These are phyloP conservation scores for Salvator merianae DNA, from an alignment of 2,113 vertebrate genomes.

Conservation along the genomic window DNA sequence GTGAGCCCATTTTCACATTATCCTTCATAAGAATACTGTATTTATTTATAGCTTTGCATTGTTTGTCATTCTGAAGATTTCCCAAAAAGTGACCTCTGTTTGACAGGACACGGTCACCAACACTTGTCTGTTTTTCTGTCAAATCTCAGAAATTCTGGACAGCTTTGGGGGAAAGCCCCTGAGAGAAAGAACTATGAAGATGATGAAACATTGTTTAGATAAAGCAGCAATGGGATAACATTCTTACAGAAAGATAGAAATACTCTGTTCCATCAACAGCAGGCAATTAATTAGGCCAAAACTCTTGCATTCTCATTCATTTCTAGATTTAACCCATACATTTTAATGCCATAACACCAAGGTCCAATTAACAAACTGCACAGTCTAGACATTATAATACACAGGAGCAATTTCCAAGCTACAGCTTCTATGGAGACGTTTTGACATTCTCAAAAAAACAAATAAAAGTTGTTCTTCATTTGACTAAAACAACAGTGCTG, in stretches of 20 bases:
- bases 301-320: background rate
- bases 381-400: background rate
- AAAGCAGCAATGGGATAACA: background rate
- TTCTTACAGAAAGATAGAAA: background rate
- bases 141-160: background rate
- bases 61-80: background rate
- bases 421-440: background rate
- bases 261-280: background rate
- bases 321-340: background rate
- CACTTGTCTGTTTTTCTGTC: background rate
- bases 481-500: background rate
- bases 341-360: background rate
- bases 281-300: background rate
- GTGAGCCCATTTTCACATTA: background rate
- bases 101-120: background rate
- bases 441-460: background rate
- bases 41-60: background rate
- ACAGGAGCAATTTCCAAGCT: background rate
- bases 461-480: background rate
- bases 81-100: background rate
- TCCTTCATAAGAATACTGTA: background rate
- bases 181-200: background rate
- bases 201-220: background rate
- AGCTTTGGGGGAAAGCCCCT: background rate
- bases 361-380: background rate